These are phyloP conservation scores for Himalopsyche tibetana DNA, from an alignment of 2,888 invertebrate species.

Conservation along the genomic window DNA sequence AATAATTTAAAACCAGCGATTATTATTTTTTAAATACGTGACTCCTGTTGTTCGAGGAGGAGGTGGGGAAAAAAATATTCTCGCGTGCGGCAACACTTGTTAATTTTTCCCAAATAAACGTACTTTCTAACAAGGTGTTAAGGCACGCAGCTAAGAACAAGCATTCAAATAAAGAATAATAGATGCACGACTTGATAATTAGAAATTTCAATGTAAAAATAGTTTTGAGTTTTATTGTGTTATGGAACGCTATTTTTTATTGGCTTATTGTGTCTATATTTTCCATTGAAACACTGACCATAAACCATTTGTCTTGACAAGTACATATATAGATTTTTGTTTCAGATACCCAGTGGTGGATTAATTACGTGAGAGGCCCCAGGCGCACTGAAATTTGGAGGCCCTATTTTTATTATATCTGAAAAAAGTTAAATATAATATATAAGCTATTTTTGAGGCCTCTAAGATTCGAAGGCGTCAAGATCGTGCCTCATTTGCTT, in stretches of 20 bases:
- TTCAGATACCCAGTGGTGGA: too few relatives aligned
- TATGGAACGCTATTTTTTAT: background rate
- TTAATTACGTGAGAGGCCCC: too few relatives aligned
- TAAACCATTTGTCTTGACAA: too few relatives aligned
- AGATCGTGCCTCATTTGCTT: too few relatives aligned
- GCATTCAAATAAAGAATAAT: conserved; percentile 24
- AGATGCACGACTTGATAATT: conserved; percentile 18
- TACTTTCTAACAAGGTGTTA: conserved; percentile 46
- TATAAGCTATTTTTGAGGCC: too few relatives aligned
- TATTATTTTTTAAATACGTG: conserved; percentile 9
- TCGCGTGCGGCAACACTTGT: conserved; percentile 16
- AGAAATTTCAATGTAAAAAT: background rate
- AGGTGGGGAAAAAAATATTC: background rate
- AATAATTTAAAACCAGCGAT: conserved; percentile 20
- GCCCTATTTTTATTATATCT: too few relatives aligned
- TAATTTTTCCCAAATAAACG: conserved; percentile 17
- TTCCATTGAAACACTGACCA: background rate
- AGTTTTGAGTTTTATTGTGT: background rate
- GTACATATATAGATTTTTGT: too few relatives aligned
- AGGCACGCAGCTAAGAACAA: background rate
- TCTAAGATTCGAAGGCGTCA: too few relatives aligned
- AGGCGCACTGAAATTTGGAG: too few relatives aligned
- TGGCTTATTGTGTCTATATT: background rate
- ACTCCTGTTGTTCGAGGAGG: background rate
- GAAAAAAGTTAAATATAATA: too few relatives aligned